These are phyloP conservation scores for zebrafish (Danio rerio) DNA, from an alignment of 2,113 vertebrate genomes.

Conservation along the genomic window DNA sequence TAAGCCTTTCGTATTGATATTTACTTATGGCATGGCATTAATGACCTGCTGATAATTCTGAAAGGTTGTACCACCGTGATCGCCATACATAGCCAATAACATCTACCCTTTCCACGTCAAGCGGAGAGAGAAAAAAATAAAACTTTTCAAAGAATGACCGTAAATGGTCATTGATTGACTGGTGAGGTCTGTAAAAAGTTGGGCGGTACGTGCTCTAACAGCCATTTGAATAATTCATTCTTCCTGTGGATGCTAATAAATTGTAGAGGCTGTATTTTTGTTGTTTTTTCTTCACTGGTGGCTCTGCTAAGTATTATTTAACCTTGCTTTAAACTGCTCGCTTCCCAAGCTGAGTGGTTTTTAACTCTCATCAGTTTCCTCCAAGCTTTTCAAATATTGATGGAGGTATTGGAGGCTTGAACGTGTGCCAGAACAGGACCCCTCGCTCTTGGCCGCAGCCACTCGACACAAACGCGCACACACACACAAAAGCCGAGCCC, in stretches of 20 bases:
- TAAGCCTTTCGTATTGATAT: constrained; percentile 63
- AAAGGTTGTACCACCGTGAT: constrained; percentile 57
- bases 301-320: constrained; percentile 82
- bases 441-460: constrained; percentile 64
- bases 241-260: constrained; percentile 77
- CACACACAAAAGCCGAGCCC: constrained; percentile 49
- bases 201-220: constrained; percentile 63
- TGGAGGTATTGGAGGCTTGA: constrained; percentile 77
- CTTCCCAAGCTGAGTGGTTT: constrained; percentile 80
- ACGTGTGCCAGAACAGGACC: constrained; percentile 73
- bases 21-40: constrained; percentile 59
- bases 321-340: constrained; percentile 80
- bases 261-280: constrained; percentile 65
- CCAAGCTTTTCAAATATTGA: constrained; percentile 81
- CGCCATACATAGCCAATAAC: constrained; percentile 53
- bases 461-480: constrained; percentile 42
- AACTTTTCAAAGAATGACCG: constrained; percentile 60
- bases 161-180: constrained; percentile 71
- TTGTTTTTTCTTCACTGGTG: constrained; percentile 72
- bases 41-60: constrained; percentile 61
- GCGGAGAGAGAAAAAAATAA: neutral
- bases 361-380: constrained; percentile 79
- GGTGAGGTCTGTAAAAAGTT: constrained; percentile 65
- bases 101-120: constrained; percentile 54
- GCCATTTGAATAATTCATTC: constrained; percentile 74